A percentile compares a stretch with the other conserved stretches of the same genome.
Evolutionary conservation across 2,113 vertebrate species (phyloP).

Genomic region (Ornithorhynchus anatinus): DNA sequence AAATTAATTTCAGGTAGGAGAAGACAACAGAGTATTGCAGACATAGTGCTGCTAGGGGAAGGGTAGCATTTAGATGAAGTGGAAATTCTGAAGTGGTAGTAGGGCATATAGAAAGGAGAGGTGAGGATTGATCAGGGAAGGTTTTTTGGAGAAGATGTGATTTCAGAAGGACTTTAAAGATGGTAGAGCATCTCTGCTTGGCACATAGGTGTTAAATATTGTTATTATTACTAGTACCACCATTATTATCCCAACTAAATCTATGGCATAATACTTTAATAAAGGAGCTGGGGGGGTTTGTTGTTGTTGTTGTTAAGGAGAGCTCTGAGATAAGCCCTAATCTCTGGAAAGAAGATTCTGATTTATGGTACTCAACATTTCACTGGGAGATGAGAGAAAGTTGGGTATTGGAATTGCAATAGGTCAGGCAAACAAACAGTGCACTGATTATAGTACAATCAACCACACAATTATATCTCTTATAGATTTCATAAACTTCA

Average conservation of each 20-base stretch:
- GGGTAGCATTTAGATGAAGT: too few relatives aligned
- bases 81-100: too few relatives aligned
- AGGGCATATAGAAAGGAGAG: too few relatives aligned
- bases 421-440: conserved; percentile 3
- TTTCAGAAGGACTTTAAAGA: too few relatives aligned
- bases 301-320: not conserved
- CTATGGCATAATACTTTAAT: not conserved
- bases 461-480: not conserved
- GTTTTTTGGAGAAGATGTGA: too few relatives aligned
- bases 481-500: not conserved
- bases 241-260: conserved; percentile 13
- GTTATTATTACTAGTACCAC: too few relatives aligned
- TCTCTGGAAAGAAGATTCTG: not conserved
- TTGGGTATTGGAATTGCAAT: conserved; percentile 28
- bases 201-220: too few relatives aligned
- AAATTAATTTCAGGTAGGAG: too few relatives aligned
- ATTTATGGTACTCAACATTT: conserved; percentile 20
- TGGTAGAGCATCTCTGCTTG: too few relatives aligned
- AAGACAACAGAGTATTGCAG: too few relatives aligned
- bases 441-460: conserved; percentile 10
- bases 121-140: too few relatives aligned
- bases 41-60: too few relatives aligned
- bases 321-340: not conserved
- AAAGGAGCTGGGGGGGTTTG: not conserved
- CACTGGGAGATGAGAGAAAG: not conserved